These are phyloP conservation scores for Aurelia aurita complex sp. Pacific DNA, from an alignment of 30 jellyfish, hydroid and myxozoan genomes.

Conservation along the genomic window DNA sequence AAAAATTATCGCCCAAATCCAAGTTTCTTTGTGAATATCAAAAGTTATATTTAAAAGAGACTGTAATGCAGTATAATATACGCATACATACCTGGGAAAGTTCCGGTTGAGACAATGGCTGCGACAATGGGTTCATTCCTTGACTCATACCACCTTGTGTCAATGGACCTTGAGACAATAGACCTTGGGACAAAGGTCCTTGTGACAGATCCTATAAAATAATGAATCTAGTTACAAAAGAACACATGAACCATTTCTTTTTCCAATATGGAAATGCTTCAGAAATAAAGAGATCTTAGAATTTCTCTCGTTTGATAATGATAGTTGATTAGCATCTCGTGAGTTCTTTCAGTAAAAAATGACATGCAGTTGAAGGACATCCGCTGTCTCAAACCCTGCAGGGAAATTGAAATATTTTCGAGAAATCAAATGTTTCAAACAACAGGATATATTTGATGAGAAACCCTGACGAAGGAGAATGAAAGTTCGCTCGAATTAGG, in stretches of 20 bases:
- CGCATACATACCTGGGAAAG: slow-evolving; percentile 86
- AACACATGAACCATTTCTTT: too few relatives aligned
- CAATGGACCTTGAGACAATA: slow-evolving; percentile 98
- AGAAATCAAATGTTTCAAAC: too few relatives aligned
- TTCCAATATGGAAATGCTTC: background rate
- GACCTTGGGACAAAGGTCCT: slow-evolving; percentile 98
- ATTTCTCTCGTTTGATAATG: too few relatives aligned
- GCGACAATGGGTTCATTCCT: slow-evolving; percentile 96
- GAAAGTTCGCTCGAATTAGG: too few relatives aligned
- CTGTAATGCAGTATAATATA: background rate
- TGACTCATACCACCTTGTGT: slow-evolving; percentile 99
- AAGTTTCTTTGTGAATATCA: too few relatives aligned
- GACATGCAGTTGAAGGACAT: too few relatives aligned
- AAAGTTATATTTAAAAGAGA: background rate
- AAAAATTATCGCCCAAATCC: too few relatives aligned
- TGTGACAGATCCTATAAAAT: slow-evolving; percentile 86
- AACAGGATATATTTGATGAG: too few relatives aligned
- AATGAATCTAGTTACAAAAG: too few relatives aligned
- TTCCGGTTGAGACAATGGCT: slow-evolving; percentile 99
- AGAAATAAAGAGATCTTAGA: background rate
- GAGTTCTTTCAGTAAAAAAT: too few relatives aligned
- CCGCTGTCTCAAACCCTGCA: background rate
- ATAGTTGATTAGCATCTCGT: too few relatives aligned
- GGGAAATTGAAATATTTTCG: background rate
- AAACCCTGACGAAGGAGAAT: too few relatives aligned